Evolutionary conservation across 64 coral and sea anemone genomes (phyloP).

Genomic region (Platygyra sinensis): DNA sequence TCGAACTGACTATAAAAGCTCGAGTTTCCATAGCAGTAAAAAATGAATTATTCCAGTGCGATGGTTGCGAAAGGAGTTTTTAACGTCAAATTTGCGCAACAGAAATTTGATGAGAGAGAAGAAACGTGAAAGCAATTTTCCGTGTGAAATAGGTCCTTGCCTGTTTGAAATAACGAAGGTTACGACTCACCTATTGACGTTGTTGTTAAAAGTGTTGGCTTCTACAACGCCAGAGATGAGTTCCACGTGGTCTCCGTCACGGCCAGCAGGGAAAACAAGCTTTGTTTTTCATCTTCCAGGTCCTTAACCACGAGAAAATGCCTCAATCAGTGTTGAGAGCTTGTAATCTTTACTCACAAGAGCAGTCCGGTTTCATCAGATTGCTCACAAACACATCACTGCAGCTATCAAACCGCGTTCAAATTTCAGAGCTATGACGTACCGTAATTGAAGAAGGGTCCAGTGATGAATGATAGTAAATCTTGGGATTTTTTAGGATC

Average conservation of each 20-base stretch:
- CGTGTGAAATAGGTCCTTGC: background rate
- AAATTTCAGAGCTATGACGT: constrained; percentile 23
- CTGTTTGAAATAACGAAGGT: background rate
- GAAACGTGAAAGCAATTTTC: background rate
- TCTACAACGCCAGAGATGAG: background rate
- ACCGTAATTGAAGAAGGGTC: background rate
- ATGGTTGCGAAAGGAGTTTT: background rate
- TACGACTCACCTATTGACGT: background rate
- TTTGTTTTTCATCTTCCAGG: background rate
- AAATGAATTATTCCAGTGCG: background rate
- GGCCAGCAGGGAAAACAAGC: background rate
- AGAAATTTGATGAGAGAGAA: background rate
- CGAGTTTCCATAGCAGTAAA: background rate
- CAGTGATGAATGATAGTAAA: background rate
- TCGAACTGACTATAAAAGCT: background rate
- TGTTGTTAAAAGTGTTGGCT: background rate
- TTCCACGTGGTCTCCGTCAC: background rate
- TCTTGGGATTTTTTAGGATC: constrained; percentile 5
- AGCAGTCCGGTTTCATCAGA: background rate
- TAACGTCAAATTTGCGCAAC: background rate
- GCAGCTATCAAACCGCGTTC: background rate
- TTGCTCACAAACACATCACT: background rate
- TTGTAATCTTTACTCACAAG: background rate
- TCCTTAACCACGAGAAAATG: background rate
- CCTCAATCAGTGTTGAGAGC: background rate